A percentile compares a stretch with the other conserved stretches of the same genome.
These are phyloP conservation scores for Mactromeris polynyma DNA, from an alignment of 2,888 invertebrate species.

Conservation along the genomic window DNA sequence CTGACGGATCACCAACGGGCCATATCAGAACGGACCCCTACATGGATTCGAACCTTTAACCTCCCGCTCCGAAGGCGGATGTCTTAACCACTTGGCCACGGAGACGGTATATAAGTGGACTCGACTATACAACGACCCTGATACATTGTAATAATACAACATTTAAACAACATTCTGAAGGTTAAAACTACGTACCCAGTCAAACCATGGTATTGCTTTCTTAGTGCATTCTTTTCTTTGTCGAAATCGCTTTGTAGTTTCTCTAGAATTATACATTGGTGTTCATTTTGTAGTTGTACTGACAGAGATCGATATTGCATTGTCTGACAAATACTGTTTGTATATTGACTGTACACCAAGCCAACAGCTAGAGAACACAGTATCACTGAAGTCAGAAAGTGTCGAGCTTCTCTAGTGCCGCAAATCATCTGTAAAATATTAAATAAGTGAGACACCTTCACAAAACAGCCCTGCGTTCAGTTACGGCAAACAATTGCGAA, in stretches of 20 bases:
- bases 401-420: background rate
- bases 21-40: too few species aligned
- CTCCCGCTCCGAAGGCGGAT: too few species aligned
- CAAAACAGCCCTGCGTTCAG: too few species aligned
- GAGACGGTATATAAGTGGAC: too few species aligned
- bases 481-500: too few species aligned
- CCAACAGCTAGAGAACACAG: background rate
- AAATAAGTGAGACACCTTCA: too few species aligned
- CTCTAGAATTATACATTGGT: constrained; percentile 82
- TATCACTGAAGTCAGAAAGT: background rate
- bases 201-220: constrained; percentile 63
- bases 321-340: constrained; percentile 75
- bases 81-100: too few species aligned
- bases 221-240: constrained; percentile 58
- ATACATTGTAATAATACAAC: too few species aligned
- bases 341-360: background rate
- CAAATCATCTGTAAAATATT: background rate
- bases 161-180: too few species aligned
- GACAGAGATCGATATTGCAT: constrained; percentile 75
- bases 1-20: too few species aligned
- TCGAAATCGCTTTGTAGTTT: constrained; percentile 74
- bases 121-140: too few species aligned
- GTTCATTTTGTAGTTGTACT: constrained; percentile 78
- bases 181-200: constrained; percentile 67
- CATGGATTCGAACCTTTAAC: too few species aligned